Percentiles rank a stretch among this genome's conserved stretches.
Conservation (phyloP, 2,113 vertebrate species). For the Plotosus lineatus region DNA sequence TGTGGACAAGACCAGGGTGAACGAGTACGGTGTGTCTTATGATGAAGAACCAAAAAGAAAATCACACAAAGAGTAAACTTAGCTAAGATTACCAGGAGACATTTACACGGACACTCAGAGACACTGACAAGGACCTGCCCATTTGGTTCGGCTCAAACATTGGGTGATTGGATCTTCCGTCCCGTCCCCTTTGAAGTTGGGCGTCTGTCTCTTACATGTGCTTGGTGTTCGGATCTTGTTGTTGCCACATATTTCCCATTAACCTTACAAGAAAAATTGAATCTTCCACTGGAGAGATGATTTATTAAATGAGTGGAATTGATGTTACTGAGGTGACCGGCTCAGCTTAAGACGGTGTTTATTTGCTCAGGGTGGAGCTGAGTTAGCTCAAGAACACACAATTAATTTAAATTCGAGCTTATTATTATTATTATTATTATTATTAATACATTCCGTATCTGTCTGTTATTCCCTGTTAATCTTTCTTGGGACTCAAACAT, state of each 20-base stretch:
- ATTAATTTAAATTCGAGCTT: neutral
- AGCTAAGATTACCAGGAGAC: neutral
- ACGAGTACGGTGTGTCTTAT: conserved; percentile 93
- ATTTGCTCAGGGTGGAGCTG: neutral
- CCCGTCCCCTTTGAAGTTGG: neutral
- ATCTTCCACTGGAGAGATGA: neutral
- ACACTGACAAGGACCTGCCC: neutral
- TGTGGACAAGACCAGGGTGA: conserved; percentile 95
- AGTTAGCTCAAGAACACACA: neutral
- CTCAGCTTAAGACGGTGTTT: neutral
- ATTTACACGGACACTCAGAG: neutral
- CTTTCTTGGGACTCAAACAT: neutral
- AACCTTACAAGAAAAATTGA: neutral
- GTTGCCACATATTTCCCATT: neutral
- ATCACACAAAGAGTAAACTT: conserved; percentile 76
- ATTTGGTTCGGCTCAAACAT: neutral
- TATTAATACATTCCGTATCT: neutral
- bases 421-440: too few species aligned
- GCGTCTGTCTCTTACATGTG: conserved; percentile 3
- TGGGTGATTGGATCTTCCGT: neutral
- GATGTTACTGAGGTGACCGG: neutral
- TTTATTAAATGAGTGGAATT: neutral
- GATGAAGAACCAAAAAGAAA: conserved; percentile 84
- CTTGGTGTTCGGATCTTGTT: neutral
- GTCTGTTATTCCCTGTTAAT: neutral